Conservation (phyloP, 92 coral and sea anemone genomes). For the Actinostola sp. region DNA sequence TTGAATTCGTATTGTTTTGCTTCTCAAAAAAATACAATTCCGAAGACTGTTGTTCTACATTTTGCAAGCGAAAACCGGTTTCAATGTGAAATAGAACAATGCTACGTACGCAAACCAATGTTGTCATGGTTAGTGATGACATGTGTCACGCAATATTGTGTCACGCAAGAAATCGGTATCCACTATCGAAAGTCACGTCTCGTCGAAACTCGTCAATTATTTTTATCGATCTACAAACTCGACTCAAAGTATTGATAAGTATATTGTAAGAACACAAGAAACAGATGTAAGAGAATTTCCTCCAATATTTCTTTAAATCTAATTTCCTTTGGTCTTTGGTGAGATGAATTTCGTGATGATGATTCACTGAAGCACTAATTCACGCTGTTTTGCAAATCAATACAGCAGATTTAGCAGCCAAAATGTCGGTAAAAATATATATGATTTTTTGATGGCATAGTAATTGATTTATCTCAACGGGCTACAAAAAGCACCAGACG, state of each 20-base stretch:
- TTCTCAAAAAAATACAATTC: not conserved
- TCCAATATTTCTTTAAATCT: not conserved
- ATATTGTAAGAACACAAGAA: too few relatives aligned
- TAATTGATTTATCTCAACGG: too few relatives aligned
- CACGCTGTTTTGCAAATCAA: too few relatives aligned
- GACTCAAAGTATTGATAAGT: too few relatives aligned
- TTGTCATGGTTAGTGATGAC: not conserved
- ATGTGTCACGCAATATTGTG: conserved; percentile 1
- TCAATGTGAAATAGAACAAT: not conserved
- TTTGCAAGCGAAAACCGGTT: not conserved
- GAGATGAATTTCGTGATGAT: too few relatives aligned
- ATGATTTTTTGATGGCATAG: too few relatives aligned
- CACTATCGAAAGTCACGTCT: not conserved
- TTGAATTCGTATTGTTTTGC: not conserved
- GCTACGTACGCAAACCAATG: not conserved
- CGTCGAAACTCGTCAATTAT: not conserved
- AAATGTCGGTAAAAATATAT: too few relatives aligned
- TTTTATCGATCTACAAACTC: not conserved
- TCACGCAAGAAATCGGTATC: not conserved
- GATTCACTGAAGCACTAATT: too few relatives aligned
- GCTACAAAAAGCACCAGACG: too few relatives aligned
- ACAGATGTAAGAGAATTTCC: too few relatives aligned
- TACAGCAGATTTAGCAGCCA: too few relatives aligned
- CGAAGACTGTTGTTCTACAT: not conserved
- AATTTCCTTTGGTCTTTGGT: too few relatives aligned